Evolutionary conservation across 1,140 invertebrate species (phyloP).

Genomic region (Ceratosolen fusciceps): DNA sequence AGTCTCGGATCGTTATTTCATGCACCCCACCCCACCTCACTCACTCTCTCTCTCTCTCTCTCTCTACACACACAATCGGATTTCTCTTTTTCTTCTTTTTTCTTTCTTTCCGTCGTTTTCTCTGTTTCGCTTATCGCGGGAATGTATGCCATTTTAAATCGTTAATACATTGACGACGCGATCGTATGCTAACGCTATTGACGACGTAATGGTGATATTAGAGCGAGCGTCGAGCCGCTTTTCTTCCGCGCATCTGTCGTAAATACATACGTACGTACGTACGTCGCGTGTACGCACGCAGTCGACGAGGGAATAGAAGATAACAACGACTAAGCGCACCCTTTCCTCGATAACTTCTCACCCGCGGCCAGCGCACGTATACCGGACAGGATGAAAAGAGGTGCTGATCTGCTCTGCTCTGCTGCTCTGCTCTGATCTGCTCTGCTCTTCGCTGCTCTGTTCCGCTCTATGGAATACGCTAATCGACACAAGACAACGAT

Average conservation of each 20-base stretch:
- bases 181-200: constrained; percentile 29
- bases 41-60: constrained; percentile 22
- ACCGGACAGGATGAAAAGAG: too few relatives aligned
- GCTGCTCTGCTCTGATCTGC: too few relatives aligned
- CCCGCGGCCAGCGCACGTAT: not conserved
- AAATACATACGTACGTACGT: too few relatives aligned
- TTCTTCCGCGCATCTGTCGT: not conserved
- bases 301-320: constrained; percentile 14
- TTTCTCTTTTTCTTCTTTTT: too few relatives aligned
- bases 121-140: not conserved
- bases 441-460: too few relatives aligned
- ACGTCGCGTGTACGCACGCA: not conserved
- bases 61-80: too few relatives aligned
- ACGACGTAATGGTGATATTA: constrained; percentile 45
- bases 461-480: not conserved
- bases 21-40: not conserved
- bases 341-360: not conserved
- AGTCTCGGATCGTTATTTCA: not conserved
- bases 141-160: too few relatives aligned
- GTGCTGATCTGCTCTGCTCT: too few relatives aligned
- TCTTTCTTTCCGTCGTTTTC: constrained; percentile 26
- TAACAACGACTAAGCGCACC: not conserved
- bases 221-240: not conserved
- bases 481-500: not conserved
- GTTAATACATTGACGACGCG: constrained; percentile 29